A percentile compares a stretch with the other conserved stretches of the same genome.
Conservation (phyloP, 2,888 invertebrate genomes). For the Ectropis crepuscularia region DNA sequence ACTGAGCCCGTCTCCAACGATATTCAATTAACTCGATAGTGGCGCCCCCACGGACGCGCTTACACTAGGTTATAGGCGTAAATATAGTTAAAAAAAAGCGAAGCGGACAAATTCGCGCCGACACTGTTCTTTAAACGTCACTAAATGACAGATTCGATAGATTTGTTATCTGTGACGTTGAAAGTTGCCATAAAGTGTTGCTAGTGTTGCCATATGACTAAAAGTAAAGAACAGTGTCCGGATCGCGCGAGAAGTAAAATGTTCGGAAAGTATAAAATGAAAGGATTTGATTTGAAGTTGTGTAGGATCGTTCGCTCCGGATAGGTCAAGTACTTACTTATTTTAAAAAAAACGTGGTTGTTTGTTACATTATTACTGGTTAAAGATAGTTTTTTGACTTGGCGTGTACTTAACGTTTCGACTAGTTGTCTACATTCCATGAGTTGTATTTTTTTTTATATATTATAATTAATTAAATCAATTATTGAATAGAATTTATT, state of each 20-base stretch:
- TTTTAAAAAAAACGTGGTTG: slow-evolving; percentile 49
- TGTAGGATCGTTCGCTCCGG: slow-evolving; percentile 9
- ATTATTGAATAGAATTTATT: slow-evolving; percentile 44
- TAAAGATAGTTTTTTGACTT: slow-evolving; percentile 41
- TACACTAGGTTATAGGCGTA: slow-evolving; percentile 24
- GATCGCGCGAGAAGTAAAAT: slow-evolving; percentile 26
- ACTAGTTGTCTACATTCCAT: slow-evolving; percentile 52
- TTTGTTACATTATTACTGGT: slow-evolving; percentile 51
- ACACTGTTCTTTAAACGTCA: slow-evolving; percentile 11
- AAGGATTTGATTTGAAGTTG: slow-evolving; percentile 7
- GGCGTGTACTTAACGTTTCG: slow-evolving; percentile 49
- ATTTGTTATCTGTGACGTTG: slow-evolving; percentile 2
- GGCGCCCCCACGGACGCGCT: slow-evolving; percentile 11
- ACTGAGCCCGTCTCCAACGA: slow-evolving; percentile 81
- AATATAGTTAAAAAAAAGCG: slow-evolving; percentile 13
- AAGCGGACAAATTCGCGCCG: slow-evolving; percentile 25
- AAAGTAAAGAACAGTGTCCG: slow-evolving; percentile 10
- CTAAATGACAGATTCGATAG: not conserved
- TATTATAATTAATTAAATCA: slow-evolving; percentile 33
- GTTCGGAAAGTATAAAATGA: slow-evolving; percentile 17
- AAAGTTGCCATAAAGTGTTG: slow-evolving; percentile 14
- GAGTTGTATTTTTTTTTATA: slow-evolving; percentile 43
- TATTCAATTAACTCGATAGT: slow-evolving; percentile 47
- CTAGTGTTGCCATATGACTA: slow-evolving; percentile 12
- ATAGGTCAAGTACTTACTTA: slow-evolving; percentile 8